phyloP scores from a whole-genome alignment of 1,140 invertebrate species.

The Uloborus diversus region DNA sequence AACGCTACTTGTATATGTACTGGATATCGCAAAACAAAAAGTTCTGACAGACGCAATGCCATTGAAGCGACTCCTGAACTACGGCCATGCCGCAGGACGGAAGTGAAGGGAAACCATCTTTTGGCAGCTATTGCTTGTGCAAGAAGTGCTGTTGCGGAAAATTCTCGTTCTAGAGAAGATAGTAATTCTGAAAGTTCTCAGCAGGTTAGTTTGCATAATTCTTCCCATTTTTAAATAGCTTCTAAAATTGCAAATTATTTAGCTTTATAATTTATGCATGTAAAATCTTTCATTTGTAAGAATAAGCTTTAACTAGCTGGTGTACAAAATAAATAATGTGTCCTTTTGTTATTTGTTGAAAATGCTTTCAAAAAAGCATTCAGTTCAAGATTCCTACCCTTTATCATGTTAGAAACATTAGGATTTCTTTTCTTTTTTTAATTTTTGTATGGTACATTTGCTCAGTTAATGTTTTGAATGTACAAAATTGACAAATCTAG shows the following conservation, averaged over 20 bases:
- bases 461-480: no score
- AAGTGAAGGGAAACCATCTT: neutral
- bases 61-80: neutral
- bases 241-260: neutral
- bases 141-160: conserved; percentile 13
- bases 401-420: no score
- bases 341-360: no score
- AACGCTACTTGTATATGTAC: conserved; percentile 71
- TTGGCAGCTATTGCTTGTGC: conserved; percentile 41
- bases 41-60: neutral
- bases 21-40: conserved; percentile 71
- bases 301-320: no score
- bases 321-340: no score
- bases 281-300: no score
- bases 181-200: neutral
- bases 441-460: no score
- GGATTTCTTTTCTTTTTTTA: no score
- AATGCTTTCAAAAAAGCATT: no score
- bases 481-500: no score
- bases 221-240: neutral
- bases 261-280: no score
- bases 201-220: neutral
- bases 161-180: neutral
- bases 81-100: neutral
- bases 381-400: no score